phyloP scores from a whole-genome alignment of 2,113 vertebrate species.

The Motacilla alba region DNA sequence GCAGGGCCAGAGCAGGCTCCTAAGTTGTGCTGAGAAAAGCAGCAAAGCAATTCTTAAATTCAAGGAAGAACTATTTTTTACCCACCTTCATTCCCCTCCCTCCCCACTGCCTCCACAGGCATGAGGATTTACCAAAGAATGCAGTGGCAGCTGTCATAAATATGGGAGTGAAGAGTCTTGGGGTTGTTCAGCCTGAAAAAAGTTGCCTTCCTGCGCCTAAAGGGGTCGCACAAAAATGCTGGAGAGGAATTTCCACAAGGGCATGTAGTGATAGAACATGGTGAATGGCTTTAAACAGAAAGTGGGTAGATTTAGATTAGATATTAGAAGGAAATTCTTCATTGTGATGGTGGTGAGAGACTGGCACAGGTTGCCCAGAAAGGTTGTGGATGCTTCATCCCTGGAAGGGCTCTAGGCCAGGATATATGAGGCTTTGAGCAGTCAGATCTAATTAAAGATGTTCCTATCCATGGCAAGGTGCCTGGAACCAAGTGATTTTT shows the following conservation, averaged over 20 bases:
- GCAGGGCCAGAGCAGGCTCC: not conserved
- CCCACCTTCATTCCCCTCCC: not conserved
- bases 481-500: not conserved
- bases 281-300: not conserved
- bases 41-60: not conserved
- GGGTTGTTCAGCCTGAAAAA: not conserved
- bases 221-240: not conserved
- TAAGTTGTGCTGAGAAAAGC: not conserved
- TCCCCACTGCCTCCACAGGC: not conserved
- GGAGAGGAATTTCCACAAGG: not conserved
- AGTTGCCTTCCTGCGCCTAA: not conserved
- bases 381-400: not conserved
- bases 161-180: not conserved
- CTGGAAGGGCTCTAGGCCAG: not conserved
- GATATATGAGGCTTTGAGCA: not conserved
- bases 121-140: not conserved
- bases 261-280: not conserved
- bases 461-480: not conserved
- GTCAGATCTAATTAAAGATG: not conserved
- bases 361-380: not conserved
- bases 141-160: not conserved
- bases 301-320: not conserved
- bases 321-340: not conserved
- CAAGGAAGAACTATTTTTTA: not conserved
- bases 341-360: not conserved